Evolutionary conservation across 1,140 invertebrate species (phyloP).

Genomic region (Maconellicoccus hirsutus): DNA sequence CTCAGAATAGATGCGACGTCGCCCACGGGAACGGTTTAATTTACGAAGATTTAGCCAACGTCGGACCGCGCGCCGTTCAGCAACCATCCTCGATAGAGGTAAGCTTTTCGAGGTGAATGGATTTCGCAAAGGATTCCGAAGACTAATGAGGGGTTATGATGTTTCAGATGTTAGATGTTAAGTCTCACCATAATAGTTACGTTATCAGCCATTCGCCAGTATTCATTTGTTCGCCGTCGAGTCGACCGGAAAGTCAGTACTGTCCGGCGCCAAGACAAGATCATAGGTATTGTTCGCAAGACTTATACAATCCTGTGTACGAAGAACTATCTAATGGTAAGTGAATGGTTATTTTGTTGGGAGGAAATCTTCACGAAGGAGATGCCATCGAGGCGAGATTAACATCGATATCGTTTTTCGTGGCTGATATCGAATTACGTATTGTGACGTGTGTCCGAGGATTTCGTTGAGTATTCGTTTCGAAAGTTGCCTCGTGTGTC

Average conservation of each 20-base stretch:
- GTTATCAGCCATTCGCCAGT: constrained; percentile 19
- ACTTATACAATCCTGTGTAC: constrained; percentile 55
- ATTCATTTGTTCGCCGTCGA: constrained; percentile 12
- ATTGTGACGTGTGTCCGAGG: too few relatives aligned
- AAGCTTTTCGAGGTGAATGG: too few relatives aligned
- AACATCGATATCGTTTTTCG: too few relatives aligned
- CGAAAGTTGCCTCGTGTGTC: too few relatives aligned
- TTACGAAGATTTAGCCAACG: constrained; percentile 48
- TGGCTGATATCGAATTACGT: too few relatives aligned
- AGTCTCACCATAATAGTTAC: constrained; percentile 40
- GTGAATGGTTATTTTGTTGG: constrained; percentile 26
- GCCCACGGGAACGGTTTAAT: constrained; percentile 39
- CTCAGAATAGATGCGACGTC: constrained; percentile 35
- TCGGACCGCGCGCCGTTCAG: constrained; percentile 35
- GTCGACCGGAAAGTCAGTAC: constrained; percentile 13
- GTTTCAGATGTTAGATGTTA: constrained; percentile 58
- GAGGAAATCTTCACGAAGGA: too few relatives aligned
- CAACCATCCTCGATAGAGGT: constrained; percentile 36
- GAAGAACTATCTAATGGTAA: constrained; percentile 52
- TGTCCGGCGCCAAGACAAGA: constrained; percentile 47
- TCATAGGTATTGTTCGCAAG: constrained; percentile 46
- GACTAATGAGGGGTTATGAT: too few relatives aligned
- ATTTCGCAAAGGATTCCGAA: too few relatives aligned
- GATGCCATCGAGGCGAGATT: too few relatives aligned
- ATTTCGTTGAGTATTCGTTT: too few relatives aligned